Percentiles rank a stretch among this genome's conserved stretches.
Evolutionary conservation across 2,888 invertebrate species (phyloP).

Genomic region (Lymantria dispar): DNA sequence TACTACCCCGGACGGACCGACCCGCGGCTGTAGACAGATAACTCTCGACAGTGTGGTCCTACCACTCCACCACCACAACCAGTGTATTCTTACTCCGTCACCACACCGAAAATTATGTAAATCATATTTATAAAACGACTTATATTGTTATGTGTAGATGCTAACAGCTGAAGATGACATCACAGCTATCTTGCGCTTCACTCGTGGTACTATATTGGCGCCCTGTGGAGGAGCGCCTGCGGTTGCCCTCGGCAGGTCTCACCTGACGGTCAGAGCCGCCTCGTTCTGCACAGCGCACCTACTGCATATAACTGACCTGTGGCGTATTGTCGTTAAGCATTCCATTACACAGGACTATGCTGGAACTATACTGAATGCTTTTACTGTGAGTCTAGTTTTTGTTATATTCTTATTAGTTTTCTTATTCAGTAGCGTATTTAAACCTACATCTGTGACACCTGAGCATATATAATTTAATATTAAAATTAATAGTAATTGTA

Average conservation of each 20-base stretch:
- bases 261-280: slow-evolving; percentile 58
- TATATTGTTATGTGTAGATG: slow-evolving; percentile 40
- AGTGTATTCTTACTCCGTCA: too few species aligned
- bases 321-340: slow-evolving; percentile 50
- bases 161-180: slow-evolving; percentile 68
- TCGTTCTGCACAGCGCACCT: slow-evolving; percentile 69
- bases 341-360: slow-evolving; percentile 42
- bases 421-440: too few species aligned
- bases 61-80: too few species aligned
- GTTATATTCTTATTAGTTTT: too few species aligned
- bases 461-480: too few species aligned
- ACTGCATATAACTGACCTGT: slow-evolving; percentile 46
- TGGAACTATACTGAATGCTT: slow-evolving; percentile 38
- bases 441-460: too few species aligned
- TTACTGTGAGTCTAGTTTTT: slow-evolving; percentile 39
- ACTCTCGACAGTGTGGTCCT: too few species aligned
- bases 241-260: slow-evolving; percentile 47
- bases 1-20: too few species aligned
- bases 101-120: too few species aligned
- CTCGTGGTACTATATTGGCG: slow-evolving; percentile 57
- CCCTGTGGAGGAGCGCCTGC: slow-evolving; percentile 46
- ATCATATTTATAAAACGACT: too few species aligned
- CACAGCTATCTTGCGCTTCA: slow-evolving; percentile 62
- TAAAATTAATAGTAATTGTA: too few species aligned
- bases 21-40: too few species aligned